phyloP scores from a whole-genome alignment of 2,888 invertebrate genomes.

The Automeris io region DNA sequence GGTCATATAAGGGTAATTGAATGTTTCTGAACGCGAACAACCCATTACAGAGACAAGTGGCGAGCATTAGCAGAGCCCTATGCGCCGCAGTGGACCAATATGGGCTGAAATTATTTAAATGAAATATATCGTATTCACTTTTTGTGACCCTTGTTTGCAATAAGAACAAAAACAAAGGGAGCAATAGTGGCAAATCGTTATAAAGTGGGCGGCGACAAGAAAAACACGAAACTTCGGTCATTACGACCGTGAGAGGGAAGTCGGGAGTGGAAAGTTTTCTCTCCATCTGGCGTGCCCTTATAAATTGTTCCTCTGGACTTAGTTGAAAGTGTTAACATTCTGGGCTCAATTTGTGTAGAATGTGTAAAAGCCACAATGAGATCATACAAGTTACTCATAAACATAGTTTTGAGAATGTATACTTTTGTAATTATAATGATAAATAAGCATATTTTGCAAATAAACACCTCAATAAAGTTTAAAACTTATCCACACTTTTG shows the following conservation, averaged over 20 bases:
- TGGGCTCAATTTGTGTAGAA: constrained; percentile 7
- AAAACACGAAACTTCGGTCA: constrained; percentile 60
- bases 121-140: no score
- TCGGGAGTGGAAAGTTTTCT: constrained; percentile 54
- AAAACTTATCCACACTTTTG: no score
- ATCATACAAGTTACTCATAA: neutral
- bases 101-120: no score
- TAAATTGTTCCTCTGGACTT: constrained; percentile 24
- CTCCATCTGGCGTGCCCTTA: constrained; percentile 30
- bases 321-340: constrained; percentile 35
- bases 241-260: constrained; percentile 39
- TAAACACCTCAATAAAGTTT: no score
- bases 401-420: neutral
- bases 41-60: no score
- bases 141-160: neutral
- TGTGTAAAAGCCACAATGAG: constrained; percentile 4
- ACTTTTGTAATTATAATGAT: no score
- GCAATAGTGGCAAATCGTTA: constrained; percentile 40
- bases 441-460: no score
- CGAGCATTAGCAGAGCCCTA: no score
- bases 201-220: constrained; percentile 45
- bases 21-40: no score
- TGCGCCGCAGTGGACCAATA: no score
- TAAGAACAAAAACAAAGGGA: constrained; percentile 19
- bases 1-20: no score